phyloP scores from a whole-genome alignment of 1,140 invertebrate genomes.

The Dreissena polymorpha region DNA sequence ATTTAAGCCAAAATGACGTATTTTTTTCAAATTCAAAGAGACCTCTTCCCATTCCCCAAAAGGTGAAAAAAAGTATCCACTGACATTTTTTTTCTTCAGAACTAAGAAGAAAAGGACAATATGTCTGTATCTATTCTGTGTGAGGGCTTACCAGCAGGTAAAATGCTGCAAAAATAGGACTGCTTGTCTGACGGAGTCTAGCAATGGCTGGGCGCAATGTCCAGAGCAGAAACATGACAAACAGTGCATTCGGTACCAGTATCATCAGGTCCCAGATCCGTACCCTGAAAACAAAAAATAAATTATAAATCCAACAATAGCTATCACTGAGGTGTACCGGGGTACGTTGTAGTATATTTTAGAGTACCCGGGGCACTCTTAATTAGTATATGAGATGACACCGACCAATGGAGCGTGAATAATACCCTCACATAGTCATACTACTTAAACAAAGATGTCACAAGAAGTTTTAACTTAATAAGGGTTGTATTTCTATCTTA shows the following conservation, averaged over 20 bases:
- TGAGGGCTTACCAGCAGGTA: constrained; percentile 84
- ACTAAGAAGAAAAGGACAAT: too few relatives aligned
- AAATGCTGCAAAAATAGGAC: constrained; percentile 91
- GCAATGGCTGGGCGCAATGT: constrained; percentile 87
- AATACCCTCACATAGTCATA: not conserved
- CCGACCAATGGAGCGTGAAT: not conserved
- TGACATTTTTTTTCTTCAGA: too few relatives aligned
- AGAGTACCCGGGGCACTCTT: not conserved
- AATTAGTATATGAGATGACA: not conserved
- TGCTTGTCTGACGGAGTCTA: constrained; percentile 88
- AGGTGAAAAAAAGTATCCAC: too few relatives aligned
- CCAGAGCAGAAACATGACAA: constrained; percentile 86
- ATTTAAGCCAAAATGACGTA: too few relatives aligned
- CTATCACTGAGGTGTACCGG: not conserved
- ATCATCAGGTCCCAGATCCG: constrained; percentile 91
- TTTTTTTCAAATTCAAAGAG: too few relatives aligned
- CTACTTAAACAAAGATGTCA: constrained; percentile 18
- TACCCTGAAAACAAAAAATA: constrained; percentile 80
- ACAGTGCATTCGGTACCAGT: constrained; percentile 88
- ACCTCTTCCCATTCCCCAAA: too few relatives aligned
- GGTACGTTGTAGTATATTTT: not conserved
- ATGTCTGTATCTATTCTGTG: too few relatives aligned
- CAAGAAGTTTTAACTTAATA: too few relatives aligned
- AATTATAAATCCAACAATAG: not conserved
- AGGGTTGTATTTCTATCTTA: too few relatives aligned